Base-by-base conservation (phyloP, 2,797 vertebrate genomes). In the Cynodonichthys magdalenae region DNA sequence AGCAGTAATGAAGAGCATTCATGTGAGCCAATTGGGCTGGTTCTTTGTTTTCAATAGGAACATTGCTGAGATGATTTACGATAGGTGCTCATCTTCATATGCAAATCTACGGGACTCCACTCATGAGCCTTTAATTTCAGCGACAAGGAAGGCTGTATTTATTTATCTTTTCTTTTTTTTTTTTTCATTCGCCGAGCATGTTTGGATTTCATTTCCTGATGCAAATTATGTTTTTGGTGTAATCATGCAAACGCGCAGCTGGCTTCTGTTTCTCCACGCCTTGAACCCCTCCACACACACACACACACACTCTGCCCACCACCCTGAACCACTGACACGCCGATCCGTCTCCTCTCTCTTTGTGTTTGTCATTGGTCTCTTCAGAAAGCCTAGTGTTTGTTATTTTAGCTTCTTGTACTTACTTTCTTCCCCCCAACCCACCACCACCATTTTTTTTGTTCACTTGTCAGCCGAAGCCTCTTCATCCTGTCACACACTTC, bases 231-330 rank as follows among this genome's bases (percentile, higher is more conserved):
- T 90, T 90, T 90, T 81, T 39, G 41, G 75, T 86, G 84, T 87
- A 83, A 89, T 87, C 88, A 87, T 90, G 91, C 88, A 92, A 93
- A 92, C 76, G 75, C 69, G 34, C 90, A 91, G 84, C 87, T 92
- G 90, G 81, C 80, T 85, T 73, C 58, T 74, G 75, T 87, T 82
- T 80, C 65, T 81, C 73, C 66, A 31, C 28, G 29, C 75, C 66
- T 77, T 19, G 2, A 75, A 55, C 53, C 24, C 54, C 61, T 24
- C 24, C 24, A 24, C 24, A 24, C 24, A 24, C 20, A 20, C 53
- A 15, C 7, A 1, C 24, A 18, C 48, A 4, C 24, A 24, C 24
- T 24, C 39, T 2, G 27, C 48, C 0, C 15, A 4, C 4, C 48
- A 19, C 8, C 4, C 15, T n/a, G 28, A 46, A 76, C 51, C 36